Conservation (phyloP, 2,888 invertebrate genomes). For the Bhutanitis thaidina region DNA sequence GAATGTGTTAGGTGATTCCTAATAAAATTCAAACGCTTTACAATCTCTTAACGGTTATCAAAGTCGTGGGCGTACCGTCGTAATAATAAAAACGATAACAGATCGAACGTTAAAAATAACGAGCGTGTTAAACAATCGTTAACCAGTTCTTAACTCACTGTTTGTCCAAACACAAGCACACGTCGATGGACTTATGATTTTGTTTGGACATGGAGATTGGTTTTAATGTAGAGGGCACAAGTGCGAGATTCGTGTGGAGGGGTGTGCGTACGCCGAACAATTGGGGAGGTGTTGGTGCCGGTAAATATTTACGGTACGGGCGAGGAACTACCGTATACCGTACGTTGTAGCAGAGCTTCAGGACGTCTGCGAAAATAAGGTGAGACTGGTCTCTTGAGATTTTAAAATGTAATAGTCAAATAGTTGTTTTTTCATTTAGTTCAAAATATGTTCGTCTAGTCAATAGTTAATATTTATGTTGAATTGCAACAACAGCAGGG, state of each 20-base stretch:
- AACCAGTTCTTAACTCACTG: constrained; percentile 39
- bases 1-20: neutral
- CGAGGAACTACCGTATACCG: constrained; percentile 24
- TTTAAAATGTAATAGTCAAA: too few species aligned
- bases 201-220: constrained; percentile 16
- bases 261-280: constrained; percentile 23
- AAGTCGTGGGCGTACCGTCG: constrained; percentile 27
- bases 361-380: constrained; percentile 6
- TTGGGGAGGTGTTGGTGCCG: constrained; percentile 38
- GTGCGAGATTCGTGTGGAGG: constrained; percentile 31
- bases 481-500: too few species aligned
- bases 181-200: constrained; percentile 39
- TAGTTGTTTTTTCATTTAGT: too few species aligned
- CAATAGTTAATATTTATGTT: too few species aligned
- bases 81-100: constrained; percentile 39
- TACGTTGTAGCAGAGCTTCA: neutral
- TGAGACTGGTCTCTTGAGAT: constrained; percentile 2
- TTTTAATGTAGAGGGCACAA: constrained; percentile 24
- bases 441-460: too few species aligned
- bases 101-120: constrained; percentile 47
- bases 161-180: constrained; percentile 38
- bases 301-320: constrained; percentile 34
- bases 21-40: neutral
- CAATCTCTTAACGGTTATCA: neutral
- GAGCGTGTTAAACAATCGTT: constrained; percentile 49